These are phyloP conservation scores for Drosophila chauvacae DNA, from an alignment of 1,140 invertebrate species.

Conservation along the genomic window DNA sequence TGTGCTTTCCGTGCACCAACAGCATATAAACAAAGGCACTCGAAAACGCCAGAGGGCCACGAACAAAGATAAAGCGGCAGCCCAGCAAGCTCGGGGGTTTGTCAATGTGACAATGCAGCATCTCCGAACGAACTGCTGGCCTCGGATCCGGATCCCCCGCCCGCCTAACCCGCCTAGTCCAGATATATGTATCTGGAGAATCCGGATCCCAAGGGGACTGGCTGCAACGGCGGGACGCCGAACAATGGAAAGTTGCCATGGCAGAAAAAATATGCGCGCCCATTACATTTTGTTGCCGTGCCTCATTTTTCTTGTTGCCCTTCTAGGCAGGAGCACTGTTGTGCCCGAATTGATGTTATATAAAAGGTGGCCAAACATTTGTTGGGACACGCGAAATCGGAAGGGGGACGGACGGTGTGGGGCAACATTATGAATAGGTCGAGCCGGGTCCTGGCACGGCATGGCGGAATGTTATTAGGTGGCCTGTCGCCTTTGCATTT, in stretches of 20 bases:
- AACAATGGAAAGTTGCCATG: slow-evolving; percentile 66
- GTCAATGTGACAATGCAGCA: slow-evolving; percentile 73
- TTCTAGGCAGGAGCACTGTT: slow-evolving; percentile 54
- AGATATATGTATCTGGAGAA: slow-evolving; percentile 36
- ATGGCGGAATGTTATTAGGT: slow-evolving; percentile 71
- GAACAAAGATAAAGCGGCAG: slow-evolving; percentile 48
- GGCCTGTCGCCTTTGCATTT: slow-evolving; percentile 71
- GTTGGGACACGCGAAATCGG: slow-evolving; percentile 48
- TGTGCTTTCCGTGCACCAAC: slow-evolving; percentile 10
- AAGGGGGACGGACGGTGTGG: slow-evolving; percentile 1
- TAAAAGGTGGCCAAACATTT: slow-evolving; percentile 76
- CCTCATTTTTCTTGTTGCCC: slow-evolving; percentile 57
- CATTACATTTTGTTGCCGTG: slow-evolving; percentile 60
- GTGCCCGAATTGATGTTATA: slow-evolving; percentile 63
- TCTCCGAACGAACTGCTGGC: slow-evolving; percentile 38
- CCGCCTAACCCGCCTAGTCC: slow-evolving; percentile 3
- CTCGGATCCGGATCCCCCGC: slow-evolving; percentile 3
- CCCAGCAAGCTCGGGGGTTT: slow-evolving; percentile 41
- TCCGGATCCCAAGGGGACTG: slow-evolving; percentile 27
- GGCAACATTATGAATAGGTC: slow-evolving; percentile 9
- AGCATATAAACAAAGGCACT: slow-evolving; percentile 66
- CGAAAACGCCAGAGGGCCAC: slow-evolving; percentile 59
- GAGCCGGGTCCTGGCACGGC: slow-evolving; percentile 11
- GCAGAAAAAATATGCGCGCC: slow-evolving; percentile 62
- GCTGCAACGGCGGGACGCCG: slow-evolving; percentile 33